Percentiles rank a stretch among this genome's conserved stretches.
These are phyloP conservation scores for Pangasianodon hypophthalmus DNA, from an alignment of 2,113 vertebrate species.

Conservation along the genomic window DNA sequence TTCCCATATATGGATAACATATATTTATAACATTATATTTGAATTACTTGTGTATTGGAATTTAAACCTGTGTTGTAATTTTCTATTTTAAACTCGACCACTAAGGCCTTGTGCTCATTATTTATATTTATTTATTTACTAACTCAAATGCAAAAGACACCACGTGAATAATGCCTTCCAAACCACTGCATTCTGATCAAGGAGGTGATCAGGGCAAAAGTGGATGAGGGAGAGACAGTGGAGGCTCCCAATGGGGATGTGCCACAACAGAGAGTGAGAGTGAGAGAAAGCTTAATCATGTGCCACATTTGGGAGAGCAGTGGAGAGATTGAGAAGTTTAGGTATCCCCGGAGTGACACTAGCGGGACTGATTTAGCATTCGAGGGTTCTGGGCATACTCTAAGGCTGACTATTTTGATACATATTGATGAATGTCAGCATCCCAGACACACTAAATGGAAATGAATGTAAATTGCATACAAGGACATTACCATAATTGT, in stretches of 20 bases:
- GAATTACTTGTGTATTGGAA: background rate
- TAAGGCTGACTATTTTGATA: constrained; percentile 53
- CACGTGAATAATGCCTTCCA: constrained; percentile 1
- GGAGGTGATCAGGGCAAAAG: constrained; percentile 12
- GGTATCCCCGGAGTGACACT: constrained; percentile 48
- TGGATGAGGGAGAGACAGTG: constrained; percentile 12
- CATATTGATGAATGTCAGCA: constrained; percentile 53
- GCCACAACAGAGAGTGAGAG: constrained; percentile 17
- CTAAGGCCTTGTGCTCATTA: background rate
- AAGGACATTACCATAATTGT: constrained; percentile 53
- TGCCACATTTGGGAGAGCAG: constrained; percentile 28
- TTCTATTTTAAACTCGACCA: constrained; percentile 12
- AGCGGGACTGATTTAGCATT: constrained; percentile 48
- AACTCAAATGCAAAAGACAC: constrained; percentile 19
- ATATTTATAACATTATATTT: background rate
- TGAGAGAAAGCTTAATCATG: constrained; percentile 38
- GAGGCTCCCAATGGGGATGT: constrained; percentile 28
- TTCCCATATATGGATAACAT: background rate
- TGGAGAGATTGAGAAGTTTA: constrained; percentile 44
- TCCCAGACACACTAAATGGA: constrained; percentile 55
- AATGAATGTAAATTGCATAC: constrained; percentile 56
- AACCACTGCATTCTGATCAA: constrained; percentile 29
- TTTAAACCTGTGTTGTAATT: background rate
- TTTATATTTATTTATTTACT: background rate
- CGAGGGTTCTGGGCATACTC: constrained; percentile 33